phyloP scores from a whole-genome alignment of 2,797 vertebrate genomes.

The Odontamblyopus lacepedii region DNA sequence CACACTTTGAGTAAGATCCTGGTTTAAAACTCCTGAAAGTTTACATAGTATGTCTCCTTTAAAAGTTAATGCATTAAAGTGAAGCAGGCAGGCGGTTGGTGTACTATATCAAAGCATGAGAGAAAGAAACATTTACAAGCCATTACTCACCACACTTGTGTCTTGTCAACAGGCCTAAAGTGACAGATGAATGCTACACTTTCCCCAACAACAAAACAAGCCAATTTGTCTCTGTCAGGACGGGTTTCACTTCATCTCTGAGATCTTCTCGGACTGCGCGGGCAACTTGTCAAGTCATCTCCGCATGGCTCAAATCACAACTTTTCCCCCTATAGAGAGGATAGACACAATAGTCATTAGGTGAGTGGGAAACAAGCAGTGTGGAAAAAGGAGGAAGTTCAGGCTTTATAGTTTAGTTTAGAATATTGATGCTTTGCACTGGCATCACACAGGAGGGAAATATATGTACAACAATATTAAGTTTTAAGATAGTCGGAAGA shows the following conservation, averaged over 20 bases:
- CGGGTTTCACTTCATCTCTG: conserved; percentile 27
- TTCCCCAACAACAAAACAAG: conserved; percentile 21
- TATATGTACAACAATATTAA: no score
- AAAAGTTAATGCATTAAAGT: neutral
- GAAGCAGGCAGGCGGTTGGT: conserved; percentile 1
- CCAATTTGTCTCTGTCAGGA: conserved; percentile 36
- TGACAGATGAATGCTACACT: conserved; percentile 34
- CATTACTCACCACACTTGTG: conserved; percentile 33
- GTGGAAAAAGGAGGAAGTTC: neutral
- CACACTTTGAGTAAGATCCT: no score
- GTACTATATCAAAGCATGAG: conserved; percentile 11
- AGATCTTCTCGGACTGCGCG: conserved; percentile 26
- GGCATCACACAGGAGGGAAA: no score
- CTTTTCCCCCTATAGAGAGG: neutral
- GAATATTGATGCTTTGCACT: no score
- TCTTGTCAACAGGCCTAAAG: conserved; percentile 29
- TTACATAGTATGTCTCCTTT: neutral
- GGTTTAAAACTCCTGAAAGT: no score
- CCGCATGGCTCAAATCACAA: neutral
- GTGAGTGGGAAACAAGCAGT: neutral
- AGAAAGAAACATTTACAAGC: conserved; percentile 26
- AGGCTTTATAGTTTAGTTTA: no score
- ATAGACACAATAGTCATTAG: neutral
- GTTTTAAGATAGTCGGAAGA: no score
- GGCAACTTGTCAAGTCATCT: conserved; percentile 25